These are phyloP conservation scores for Hyposoter dolosus DNA, from an alignment of 2,888 invertebrate species.

Conservation along the genomic window DNA sequence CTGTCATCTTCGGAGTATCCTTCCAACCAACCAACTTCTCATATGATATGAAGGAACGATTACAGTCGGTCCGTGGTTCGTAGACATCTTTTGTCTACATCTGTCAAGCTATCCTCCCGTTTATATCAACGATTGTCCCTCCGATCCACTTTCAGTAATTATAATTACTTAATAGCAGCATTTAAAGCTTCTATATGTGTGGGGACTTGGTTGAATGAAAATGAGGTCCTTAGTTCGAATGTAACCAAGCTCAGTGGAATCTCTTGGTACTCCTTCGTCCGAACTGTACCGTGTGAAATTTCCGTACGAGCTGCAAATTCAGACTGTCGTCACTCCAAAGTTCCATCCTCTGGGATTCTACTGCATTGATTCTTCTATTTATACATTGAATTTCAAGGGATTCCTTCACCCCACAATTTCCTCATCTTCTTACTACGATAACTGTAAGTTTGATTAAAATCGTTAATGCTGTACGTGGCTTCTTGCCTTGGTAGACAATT, in stretches of 20 bases:
- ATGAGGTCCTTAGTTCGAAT: slow-evolving; percentile 18
- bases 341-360: slow-evolving; percentile 18
- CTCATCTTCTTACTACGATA: slow-evolving; percentile 6
- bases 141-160: slow-evolving; percentile 51
- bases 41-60: not conserved
- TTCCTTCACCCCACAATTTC: not conserved
- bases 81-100: slow-evolving; percentile 17
- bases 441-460: slow-evolving; percentile 29
- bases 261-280: slow-evolving; percentile 25
- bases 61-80: not conserved
- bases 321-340: slow-evolving; percentile 42
- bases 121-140: slow-evolving; percentile 2
- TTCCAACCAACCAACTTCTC: too few species aligned
- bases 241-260: slow-evolving; percentile 19
- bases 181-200: slow-evolving; percentile 19
- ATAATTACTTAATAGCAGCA: slow-evolving; percentile 61
- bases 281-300: slow-evolving; percentile 42
- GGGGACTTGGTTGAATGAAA: slow-evolving; percentile 12
- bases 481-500: not conserved
- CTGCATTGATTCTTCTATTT: slow-evolving; percentile 31
- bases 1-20: not conserved
- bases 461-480: not conserved
- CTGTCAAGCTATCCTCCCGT: not conserved
- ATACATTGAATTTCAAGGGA: not conserved
- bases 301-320: slow-evolving; percentile 11